Conservation (phyloP, 2,797 vertebrate species). For the Smutsia temminckii region DNA sequence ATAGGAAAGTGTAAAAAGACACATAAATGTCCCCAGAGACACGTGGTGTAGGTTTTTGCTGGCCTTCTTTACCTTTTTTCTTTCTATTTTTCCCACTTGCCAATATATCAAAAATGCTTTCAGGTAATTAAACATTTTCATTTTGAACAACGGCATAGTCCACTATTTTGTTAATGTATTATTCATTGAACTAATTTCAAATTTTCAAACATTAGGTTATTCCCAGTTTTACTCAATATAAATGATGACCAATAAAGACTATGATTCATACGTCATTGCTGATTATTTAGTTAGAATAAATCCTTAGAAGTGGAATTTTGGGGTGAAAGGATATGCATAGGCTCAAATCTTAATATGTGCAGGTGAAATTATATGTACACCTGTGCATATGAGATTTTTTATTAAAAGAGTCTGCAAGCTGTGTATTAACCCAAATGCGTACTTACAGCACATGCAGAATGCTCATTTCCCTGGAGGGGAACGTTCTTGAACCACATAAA, state of each 20-base stretch:
- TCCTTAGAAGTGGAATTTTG: neutral
- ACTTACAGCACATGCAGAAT: neutral
- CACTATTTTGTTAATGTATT: neutral
- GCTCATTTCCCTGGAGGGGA: neutral
- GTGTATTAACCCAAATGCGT: neutral
- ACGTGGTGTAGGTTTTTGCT: neutral
- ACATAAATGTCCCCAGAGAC: neutral
- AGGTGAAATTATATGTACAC: neutral
- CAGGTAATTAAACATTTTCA: neutral
- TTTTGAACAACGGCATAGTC: neutral
- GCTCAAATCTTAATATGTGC: neutral
- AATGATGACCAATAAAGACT: constrained; percentile 5
- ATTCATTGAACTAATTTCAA: neutral
- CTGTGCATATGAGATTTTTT: neutral
- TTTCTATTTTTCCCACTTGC: neutral
- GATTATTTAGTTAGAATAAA: constrained; percentile 29
- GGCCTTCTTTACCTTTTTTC: neutral
- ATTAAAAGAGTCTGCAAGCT: neutral
- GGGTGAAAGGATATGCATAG: neutral
- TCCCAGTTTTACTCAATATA: neutral
- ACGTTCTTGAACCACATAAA: constrained; percentile 9
- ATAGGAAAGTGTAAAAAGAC: neutral
- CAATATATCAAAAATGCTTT: neutral
- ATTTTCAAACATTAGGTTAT: neutral
- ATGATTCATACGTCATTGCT: neutral